These are phyloP conservation scores for Ardeotis arabs DNA, from an alignment of 2,113 vertebrate genomes.

Conservation along the genomic window DNA sequence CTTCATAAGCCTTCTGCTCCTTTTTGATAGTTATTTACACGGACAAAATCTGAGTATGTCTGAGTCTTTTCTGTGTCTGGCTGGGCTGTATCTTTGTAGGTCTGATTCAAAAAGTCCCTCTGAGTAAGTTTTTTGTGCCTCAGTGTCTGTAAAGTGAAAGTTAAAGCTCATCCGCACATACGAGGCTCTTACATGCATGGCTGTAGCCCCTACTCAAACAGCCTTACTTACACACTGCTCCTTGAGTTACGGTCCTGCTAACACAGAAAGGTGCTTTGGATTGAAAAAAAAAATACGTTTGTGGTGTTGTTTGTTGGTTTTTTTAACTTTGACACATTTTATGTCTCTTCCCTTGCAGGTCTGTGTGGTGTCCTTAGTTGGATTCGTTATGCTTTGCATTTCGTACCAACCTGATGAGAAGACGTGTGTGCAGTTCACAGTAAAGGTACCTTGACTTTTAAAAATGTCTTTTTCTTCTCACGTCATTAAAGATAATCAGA, in stretches of 20 bases:
- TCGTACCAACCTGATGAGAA: slow-evolving; percentile 89
- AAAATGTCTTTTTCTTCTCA: background rate
- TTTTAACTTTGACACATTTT: background rate
- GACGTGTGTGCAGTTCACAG: slow-evolving; percentile 85
- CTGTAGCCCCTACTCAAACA: background rate
- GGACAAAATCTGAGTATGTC: background rate
- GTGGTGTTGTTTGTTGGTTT: background rate
- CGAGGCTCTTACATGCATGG: rapidly evolving
- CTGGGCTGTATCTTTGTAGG: background rate
- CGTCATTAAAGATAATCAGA: background rate
- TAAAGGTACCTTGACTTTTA: slow-evolving; percentile 81
- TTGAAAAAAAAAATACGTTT: background rate
- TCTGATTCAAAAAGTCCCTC: background rate
- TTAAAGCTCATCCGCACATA: background rate
- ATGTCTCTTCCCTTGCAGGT: slow-evolving; percentile 75
- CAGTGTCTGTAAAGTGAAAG: background rate
- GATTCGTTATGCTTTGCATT: slow-evolving; percentile 89
- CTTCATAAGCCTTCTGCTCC: background rate
- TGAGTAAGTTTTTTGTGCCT: background rate
- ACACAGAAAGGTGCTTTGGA: background rate
- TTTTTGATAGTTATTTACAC: background rate
- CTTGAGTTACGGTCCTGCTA: background rate
- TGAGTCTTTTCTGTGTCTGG: no score
- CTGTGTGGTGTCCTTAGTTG: slow-evolving; percentile 86
- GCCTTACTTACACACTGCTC: background rate